Conservation (phyloP, 2,888 invertebrate genomes). For the Pachydiplax longipennis region DNA sequence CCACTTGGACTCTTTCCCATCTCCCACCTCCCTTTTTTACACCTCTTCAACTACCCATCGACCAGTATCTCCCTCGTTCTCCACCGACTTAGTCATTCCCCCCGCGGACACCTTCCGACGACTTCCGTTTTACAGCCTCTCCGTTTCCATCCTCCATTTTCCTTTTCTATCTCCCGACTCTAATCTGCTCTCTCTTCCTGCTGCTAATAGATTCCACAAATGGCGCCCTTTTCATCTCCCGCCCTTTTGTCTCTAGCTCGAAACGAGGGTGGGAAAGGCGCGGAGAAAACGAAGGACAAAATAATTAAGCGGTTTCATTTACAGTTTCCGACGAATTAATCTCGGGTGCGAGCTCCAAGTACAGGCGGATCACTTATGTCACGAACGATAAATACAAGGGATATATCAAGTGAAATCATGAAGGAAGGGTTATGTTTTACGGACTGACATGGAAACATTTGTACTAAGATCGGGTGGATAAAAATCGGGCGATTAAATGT, state of each 20-base stretch:
- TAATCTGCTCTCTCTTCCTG: too few species aligned
- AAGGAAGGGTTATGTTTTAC: background rate
- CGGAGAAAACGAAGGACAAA: background rate
- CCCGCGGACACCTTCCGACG: background rate
- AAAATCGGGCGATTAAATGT: too few species aligned
- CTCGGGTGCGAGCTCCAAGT: background rate
- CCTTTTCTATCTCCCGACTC: background rate
- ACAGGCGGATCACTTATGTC: background rate
- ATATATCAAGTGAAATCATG: background rate
- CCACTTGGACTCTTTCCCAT: background rate
- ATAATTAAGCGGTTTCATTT: background rate
- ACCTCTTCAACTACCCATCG: background rate
- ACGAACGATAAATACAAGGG: background rate
- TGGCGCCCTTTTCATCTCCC: background rate
- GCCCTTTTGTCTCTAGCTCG: background rate
- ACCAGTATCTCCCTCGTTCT: background rate
- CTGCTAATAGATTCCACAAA: background rate
- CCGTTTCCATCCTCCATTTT: background rate
- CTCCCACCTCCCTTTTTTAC: background rate
- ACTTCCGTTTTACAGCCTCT: background rate
- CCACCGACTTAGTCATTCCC: background rate
- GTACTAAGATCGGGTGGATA: too few species aligned
- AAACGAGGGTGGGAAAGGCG: background rate
- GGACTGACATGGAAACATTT: too few species aligned
- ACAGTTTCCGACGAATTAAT: background rate